These are phyloP conservation scores for Euura saliciscinereae DNA, from an alignment of 1,140 invertebrate genomes.

Conservation along the genomic window DNA sequence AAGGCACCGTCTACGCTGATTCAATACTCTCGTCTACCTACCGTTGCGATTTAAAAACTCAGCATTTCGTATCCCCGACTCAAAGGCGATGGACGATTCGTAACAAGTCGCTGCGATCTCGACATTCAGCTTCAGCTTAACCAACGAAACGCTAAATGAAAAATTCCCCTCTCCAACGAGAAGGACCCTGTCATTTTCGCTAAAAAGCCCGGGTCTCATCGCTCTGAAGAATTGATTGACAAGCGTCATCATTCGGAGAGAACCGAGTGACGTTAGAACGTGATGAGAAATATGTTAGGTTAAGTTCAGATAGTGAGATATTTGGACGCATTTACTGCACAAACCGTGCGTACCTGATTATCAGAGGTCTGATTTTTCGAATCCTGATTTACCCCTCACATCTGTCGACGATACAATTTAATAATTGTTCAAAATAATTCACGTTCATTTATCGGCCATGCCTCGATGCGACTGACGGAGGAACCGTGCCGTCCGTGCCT, in stretches of 20 bases:
- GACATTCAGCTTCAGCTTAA: conserved; percentile 39
- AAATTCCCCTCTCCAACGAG: conserved; percentile 68
- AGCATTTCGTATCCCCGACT: conserved; percentile 43
- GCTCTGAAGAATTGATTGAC: not conserved
- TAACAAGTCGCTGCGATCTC: conserved; percentile 47
- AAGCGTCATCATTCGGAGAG: not conserved
- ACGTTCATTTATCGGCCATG: no score
- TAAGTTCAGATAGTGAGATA: no score
- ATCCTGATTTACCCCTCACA: no score
- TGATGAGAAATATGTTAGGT: no score
- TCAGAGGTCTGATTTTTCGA: no score
- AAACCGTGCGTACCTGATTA: no score
- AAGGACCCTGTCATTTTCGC: conserved; percentile 43
- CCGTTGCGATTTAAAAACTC: conserved; percentile 43
- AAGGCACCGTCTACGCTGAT: not conserved
- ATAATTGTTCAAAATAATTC: no score
- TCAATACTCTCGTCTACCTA: conserved; percentile 31
- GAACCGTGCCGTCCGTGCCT: no score
- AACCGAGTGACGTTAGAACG: no score
- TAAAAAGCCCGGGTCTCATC: conserved; percentile 44
- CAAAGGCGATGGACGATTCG: conserved; percentile 31
- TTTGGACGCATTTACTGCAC: no score
- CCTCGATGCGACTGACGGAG: no score
- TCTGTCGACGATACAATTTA: no score
- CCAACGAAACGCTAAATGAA: conserved; percentile 61